Base-by-base conservation (phyloP, 1,140 invertebrate species). In the Proales similis region DNA sequence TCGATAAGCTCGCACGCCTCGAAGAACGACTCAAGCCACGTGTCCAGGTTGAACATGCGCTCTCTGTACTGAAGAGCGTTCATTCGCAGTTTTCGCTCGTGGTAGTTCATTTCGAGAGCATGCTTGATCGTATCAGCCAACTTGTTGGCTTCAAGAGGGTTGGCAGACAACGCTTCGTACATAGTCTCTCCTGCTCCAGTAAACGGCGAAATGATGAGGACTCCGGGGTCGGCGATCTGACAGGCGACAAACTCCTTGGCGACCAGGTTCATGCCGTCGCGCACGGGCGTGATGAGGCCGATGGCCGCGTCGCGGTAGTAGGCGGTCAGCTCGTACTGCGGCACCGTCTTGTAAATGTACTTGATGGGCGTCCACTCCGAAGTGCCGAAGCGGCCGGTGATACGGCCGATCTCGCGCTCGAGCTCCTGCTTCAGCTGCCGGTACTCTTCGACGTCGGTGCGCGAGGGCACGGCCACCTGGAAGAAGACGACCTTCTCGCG, bases 201-300 rank as follows among this genome's bases (percentile, higher is more conserved):
- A 72, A 92, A 90, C 0, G 87, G 87, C 1, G 87, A 90, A 2
- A 92, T 82, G 39, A 92, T 86, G 4, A 92, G 72, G 0, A 92
- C 88, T 5, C 88, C 88, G 11, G 74, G 72, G 0, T 86, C 82
- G 65, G 88, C 87, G 6, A 89, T 89, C 73, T 90, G 88, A 70
- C 88, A 90, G 4, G 88, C 88, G 2, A 90, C 87, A 69, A 88
- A 91, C 72, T 92, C 88, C 73, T 92, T 91, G 4, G 88, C 88
- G 0, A 91, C 88, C 39, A 92, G 78, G 76, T 92, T 92, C 88
- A 92, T 92, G 27, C 88, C 88, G 71, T 91, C 88, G 39, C 88
- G 76, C 0, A 90, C 72, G 0, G 88, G 88, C 0, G 88, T 90
- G 0, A 91, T 87, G 14, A 90, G 72, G 17, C 85, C 86, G 0